Percentiles rank a stretch among this genome's conserved stretches.
phyloP scores from a whole-genome alignment of 2,888 invertebrate species.

The Yponomeuta cagnagella region DNA sequence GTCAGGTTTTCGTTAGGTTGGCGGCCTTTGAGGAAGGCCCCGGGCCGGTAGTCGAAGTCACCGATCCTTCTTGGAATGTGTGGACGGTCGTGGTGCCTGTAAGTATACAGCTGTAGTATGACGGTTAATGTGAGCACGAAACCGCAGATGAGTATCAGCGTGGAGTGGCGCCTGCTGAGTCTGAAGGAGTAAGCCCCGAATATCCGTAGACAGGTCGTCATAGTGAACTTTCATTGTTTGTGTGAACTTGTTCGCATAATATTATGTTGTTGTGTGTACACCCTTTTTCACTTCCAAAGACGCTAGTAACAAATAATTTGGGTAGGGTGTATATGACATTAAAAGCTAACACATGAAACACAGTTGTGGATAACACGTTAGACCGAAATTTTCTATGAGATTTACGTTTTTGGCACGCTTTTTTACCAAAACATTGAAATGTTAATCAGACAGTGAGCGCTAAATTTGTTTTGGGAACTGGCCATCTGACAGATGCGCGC shows the following conservation, averaged over 20 bases:
- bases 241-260: not conserved
- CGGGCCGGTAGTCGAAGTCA: slow-evolving; percentile 62
- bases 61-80: slow-evolving; percentile 38
- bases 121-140: slow-evolving; percentile 47
- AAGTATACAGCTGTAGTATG: slow-evolving; percentile 56
- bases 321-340: not conserved
- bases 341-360: not conserved
- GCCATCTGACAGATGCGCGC: not conserved
- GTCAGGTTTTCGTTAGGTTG: slow-evolving; percentile 69
- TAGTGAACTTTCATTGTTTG: slow-evolving; percentile 50
- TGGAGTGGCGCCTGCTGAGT: slow-evolving; percentile 55
- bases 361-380: not conserved
- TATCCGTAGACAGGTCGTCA: slow-evolving; percentile 62
- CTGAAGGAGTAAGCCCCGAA: slow-evolving; percentile 63
- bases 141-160: slow-evolving; percentile 45
- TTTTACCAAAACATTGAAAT: not conserved
- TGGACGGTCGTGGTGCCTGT: slow-evolving; percentile 40
- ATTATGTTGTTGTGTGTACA: not conserved
- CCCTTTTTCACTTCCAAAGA: not conserved
- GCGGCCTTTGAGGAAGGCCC: slow-evolving; percentile 58
- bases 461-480: not conserved
- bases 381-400: not conserved
- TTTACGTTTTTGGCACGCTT: not conserved
- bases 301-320: not conserved
- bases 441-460: not conserved